Conservation (phyloP, 1,140 invertebrate species). For the Caenorhabditis elegans region DNA sequence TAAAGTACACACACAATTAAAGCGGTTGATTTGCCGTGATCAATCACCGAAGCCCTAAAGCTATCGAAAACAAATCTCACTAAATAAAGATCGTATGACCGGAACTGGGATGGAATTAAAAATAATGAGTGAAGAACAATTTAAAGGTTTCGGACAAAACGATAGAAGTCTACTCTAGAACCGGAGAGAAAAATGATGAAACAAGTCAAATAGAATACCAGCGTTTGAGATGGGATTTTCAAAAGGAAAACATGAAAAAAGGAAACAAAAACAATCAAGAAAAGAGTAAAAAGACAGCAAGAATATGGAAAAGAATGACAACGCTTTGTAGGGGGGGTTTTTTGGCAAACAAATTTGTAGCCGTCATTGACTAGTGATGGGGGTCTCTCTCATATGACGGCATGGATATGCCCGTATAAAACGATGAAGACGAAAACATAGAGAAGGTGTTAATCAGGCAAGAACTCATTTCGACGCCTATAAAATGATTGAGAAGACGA, state of each 20-base stretch:
- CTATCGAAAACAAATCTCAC: slow-evolving; percentile 16
- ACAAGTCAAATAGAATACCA: slow-evolving; percentile 5
- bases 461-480: slow-evolving; percentile 9
- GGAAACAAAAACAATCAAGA: neutral
- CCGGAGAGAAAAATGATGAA: slow-evolving; percentile 1
- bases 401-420: neutral
- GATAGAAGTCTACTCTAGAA: slow-evolving; percentile 15
- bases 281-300: neutral
- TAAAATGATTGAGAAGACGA: slow-evolving; percentile 5
- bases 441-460: neutral
- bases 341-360: neutral
- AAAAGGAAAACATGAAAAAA: neutral
- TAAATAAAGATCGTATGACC: slow-evolving; percentile 12
- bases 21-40: neutral
- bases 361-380: neutral
- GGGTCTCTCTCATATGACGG: neutral
- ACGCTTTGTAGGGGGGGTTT: neutral
- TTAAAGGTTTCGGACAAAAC: neutral
- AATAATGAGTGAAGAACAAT: neutral
- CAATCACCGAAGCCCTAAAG: neutral
- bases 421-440: neutral
- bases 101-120: neutral
- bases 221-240: slow-evolving; percentile 22
- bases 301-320: neutral
- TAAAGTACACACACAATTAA: too few relatives aligned